phyloP scores from a whole-genome alignment of 2,888 invertebrate species.

The Coecobrya sp. region DNA sequence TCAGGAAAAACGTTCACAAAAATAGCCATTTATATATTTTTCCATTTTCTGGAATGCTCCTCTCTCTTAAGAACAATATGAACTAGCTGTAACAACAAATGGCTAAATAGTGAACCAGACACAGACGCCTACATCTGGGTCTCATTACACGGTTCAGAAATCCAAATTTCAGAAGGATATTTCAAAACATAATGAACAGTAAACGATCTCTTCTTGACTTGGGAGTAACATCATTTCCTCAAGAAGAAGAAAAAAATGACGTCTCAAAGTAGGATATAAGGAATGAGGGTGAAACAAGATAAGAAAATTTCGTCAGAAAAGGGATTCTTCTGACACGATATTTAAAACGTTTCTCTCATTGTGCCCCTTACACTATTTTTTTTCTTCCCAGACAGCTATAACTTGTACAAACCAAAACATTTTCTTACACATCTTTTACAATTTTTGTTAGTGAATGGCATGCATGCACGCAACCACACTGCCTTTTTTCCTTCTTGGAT shows the following conservation, averaged over 20 bases:
- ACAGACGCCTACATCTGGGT: constrained; percentile 63
- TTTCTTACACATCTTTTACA: background rate
- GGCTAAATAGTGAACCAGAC: background rate
- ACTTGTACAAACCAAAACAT: background rate
- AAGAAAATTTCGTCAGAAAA: background rate
- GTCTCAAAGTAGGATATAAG: background rate
- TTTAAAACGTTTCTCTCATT: constrained; percentile 21
- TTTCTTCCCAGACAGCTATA: background rate
- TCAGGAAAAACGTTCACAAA: background rate
- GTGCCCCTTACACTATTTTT: constrained; percentile 1
- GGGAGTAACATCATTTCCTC: background rate
- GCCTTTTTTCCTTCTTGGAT: constrained; percentile 17
- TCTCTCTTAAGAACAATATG: background rate
- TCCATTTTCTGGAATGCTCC: background rate
- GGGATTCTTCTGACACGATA: constrained; percentile 12
- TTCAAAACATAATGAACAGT: background rate
- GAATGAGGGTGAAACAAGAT: background rate
- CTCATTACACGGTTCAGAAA: constrained; percentile 54
- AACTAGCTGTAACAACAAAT: background rate
- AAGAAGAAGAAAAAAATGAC: no score
- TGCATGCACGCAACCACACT: background rate
- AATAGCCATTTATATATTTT: background rate
- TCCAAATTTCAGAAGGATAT: background rate
- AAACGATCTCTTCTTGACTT: background rate
- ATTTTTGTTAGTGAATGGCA: background rate